A percentile compares a stretch with the other conserved stretches of the same genome.
Evolutionary conservation across 2,888 invertebrate genomes (phyloP).

Genomic region (Rotaria macrura): DNA sequence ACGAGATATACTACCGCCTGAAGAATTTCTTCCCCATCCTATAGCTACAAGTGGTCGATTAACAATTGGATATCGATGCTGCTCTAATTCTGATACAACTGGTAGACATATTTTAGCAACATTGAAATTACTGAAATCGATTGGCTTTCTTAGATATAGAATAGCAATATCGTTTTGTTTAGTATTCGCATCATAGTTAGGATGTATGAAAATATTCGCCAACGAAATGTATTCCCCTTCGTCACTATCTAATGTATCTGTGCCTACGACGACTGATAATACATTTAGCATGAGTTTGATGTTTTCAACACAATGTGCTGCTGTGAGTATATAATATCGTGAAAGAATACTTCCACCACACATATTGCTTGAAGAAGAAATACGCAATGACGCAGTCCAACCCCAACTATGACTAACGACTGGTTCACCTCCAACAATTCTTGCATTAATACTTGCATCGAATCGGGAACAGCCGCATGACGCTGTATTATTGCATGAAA

Average conservation of each 20-base stretch:
- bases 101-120: background rate
- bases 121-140: background rate
- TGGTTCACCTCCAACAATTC: background rate
- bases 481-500: background rate
- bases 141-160: background rate
- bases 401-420: background rate
- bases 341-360: background rate
- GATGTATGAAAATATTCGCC: background rate
- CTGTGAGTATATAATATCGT: background rate
- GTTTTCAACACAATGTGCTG: background rate
- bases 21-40: background rate
- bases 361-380: background rate
- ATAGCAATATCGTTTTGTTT: background rate
- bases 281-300: background rate
- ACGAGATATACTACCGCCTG: background rate
- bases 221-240: background rate
- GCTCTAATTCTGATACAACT: background rate
- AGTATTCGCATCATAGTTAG: background rate
- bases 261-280: background rate
- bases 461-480: background rate
- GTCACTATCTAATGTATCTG: background rate
- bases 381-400: background rate
- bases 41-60: background rate
- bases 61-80: background rate
- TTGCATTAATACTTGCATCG: background rate